Conservation (phyloP, 2,888 invertebrate genomes). For the Brachylomia viminalis region DNA sequence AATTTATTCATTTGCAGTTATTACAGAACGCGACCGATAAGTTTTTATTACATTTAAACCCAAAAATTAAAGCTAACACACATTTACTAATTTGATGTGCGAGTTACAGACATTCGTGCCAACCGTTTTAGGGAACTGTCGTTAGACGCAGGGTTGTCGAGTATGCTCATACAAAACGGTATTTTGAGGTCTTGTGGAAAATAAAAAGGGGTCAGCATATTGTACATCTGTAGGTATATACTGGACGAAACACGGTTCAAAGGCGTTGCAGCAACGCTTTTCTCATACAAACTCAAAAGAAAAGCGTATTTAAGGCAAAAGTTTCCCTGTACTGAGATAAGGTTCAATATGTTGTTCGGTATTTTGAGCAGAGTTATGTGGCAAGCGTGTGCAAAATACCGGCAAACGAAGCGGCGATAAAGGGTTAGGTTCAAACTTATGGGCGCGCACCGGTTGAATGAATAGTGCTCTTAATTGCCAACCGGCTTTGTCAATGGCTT, state of each 20-base stretch:
- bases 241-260: constrained; percentile 6
- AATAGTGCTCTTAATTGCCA: constrained; percentile 72
- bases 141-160: constrained; percentile 53
- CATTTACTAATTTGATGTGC: constrained; percentile 63
- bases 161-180: constrained; percentile 11
- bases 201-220: constrained; percentile 26
- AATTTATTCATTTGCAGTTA: constrained; percentile 60
- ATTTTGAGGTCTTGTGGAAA: constrained; percentile 33
- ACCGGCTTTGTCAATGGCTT: constrained; percentile 67
- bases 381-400: constrained; percentile 66
- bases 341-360: constrained; percentile 57
- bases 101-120: constrained; percentile 55
- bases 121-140: constrained; percentile 59
- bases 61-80: constrained; percentile 64
- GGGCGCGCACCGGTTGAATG: constrained; percentile 68
- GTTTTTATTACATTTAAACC: constrained; percentile 66
- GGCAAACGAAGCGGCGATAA: constrained; percentile 61
- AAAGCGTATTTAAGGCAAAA: constrained; percentile 35
- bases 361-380: constrained; percentile 63
- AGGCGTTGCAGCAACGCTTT: not conserved
- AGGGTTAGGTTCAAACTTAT: constrained; percentile 68
- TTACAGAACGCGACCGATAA: constrained; percentile 54
- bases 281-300: constrained; percentile 12
- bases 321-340: constrained; percentile 33
- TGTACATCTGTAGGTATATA: constrained; percentile 10